Base-by-base conservation (phyloP, 37 sponge, comb jelly and placozoan species). In the Beroe forskalii region DNA sequence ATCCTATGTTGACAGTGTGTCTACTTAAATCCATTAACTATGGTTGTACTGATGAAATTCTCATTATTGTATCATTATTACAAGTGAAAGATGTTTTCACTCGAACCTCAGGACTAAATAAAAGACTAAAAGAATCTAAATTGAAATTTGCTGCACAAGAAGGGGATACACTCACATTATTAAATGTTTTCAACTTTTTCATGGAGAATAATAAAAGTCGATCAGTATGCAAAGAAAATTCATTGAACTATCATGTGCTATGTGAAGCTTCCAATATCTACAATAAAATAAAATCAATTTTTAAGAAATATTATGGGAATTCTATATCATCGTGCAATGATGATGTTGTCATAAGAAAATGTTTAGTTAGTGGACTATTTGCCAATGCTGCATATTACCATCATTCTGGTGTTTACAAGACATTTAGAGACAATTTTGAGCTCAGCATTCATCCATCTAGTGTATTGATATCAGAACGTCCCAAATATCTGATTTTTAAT, bases 101-200 rank as follows among this genome's bases (percentile, higher is more conserved):
- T 0, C 28, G 48, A 25, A n/a, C 55, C 27, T n/a, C 22, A 27
- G 40, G 86, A 25, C 0, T 8, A 23, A 17, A 38, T 2, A 80
- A 41, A 80, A 17, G 40, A 33, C 0, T 44, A 3, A 80, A 41
- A 43, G 30, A 41, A 25, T 38, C 23, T 19, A 80, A 80, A 48
- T 80, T 80, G 48, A 80, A 80, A 25, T 80, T 80, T 80, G 86
- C 86, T 80, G 86, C 86, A 33, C 23, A 44, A 43, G 86, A 80
- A 25, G 86, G 86, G 24, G 86, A 80, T 48, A 80, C 40, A 37
- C 9, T 80, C 28, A 80, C 55, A 22, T 43, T 38, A 28, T 48
- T 80, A 3, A 80, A 80, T 44, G 48, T 44, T 44, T 80, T 44
- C 86, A 41, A 42, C 20, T 80, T 80, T 27, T 80, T 80, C 40